These are phyloP conservation scores for Octonoba sinensis DNA, from an alignment of 2,888 invertebrate genomes.

Conservation along the genomic window DNA sequence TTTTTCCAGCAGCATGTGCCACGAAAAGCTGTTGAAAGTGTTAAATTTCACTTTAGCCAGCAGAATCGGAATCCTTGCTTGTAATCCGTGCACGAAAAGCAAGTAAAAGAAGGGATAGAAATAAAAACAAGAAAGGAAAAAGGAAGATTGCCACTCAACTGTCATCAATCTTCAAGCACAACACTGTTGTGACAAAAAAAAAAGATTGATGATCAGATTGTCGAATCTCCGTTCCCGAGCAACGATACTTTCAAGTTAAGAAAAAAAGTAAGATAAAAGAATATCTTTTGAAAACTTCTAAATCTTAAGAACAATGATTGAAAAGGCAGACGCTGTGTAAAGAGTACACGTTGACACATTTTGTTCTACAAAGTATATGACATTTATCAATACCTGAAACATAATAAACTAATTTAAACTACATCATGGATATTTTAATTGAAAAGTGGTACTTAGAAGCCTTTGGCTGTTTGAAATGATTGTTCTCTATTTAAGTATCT, in stretches of 20 bases:
- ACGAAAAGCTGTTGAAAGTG: constrained; percentile 12
- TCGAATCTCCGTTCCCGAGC: constrained; percentile 16
- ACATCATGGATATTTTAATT: no score
- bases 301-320: constrained; percentile 45
- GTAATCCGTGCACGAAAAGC: neutral
- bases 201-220: constrained; percentile 61
- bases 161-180: constrained; percentile 50
- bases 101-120: neutral
- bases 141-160: constrained; percentile 20
- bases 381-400: no score
- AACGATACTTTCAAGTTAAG: constrained; percentile 15
- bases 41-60: constrained; percentile 34
- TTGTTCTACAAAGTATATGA: no score
- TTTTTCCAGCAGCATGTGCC: no score
- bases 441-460: no score
- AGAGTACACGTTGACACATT: neutral
- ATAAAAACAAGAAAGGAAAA: constrained; percentile 16
- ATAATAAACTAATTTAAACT: no score
- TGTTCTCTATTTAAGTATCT: no score
- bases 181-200: constrained; percentile 59
- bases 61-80: constrained; percentile 29
- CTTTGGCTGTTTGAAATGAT: no score
- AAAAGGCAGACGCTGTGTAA: neutral
- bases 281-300: neutral
- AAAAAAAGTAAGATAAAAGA: constrained; percentile 9